Evolutionary conservation across 2,113 vertebrate species (phyloP), one percentile per base, ranked within the genome.

Genomic region (Microtus oregoni): DNA sequence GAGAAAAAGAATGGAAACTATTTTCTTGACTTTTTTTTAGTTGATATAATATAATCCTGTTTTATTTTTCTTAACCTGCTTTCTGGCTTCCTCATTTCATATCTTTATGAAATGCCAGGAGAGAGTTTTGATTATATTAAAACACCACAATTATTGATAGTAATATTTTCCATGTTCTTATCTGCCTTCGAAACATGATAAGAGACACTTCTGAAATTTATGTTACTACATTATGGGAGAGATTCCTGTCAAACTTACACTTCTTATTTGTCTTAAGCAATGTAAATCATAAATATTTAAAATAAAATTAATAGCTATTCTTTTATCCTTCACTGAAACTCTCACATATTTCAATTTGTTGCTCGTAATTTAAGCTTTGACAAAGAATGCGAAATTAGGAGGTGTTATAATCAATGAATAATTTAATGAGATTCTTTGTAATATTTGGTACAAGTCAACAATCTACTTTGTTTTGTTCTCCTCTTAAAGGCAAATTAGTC

Each of bases 351-450:
- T 94, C 52, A 26, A 55, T 89, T 76, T 92, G 15, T 85, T 70
- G 35, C 47, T 94, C 28, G 7, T 77, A 78, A 35, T 91, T 65
- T 38, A 13, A 93, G 65, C 30, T 93, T 72, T 91, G 73, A 47
- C 11, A 91, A 41, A 77, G 35, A 2, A 35, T 35, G 5, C 15
- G 3, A 92, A 79, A 87, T 75, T 61, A 86, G 52, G 89, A 91
- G 63, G 3, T 44, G 55, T 82, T 97, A n/a, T 7, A 95, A 77
- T 91, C 92, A 89, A 85, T 92, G 94, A 86, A 50, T 70, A 91
- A 93, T 41, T 13, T 82, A 83, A 75, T 67, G 78, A 86, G 14
- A 91, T 86, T 86, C 41, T 94, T 30, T 24, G 14, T 41, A 91
- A 63, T 35, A 79, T 75, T 79, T 94, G 79, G 11, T 70, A 72